Conservation (phyloP, 92 coral and sea anemone species). For the Siderastrea radians region DNA sequence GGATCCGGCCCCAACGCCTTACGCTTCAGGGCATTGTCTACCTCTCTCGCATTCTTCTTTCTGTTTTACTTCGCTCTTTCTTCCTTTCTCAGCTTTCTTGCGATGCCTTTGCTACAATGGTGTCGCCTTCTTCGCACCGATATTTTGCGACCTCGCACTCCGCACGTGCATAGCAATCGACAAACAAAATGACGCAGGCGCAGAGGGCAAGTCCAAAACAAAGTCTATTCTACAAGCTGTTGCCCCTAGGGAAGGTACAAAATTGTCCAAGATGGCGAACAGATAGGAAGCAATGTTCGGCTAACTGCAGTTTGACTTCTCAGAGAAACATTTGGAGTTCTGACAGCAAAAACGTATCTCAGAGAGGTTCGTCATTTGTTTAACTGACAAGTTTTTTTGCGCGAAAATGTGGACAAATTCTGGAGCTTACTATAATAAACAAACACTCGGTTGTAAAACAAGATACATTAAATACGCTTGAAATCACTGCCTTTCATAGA, state of each 20-base stretch:
- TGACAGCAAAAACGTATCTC: neutral
- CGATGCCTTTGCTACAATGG: neutral
- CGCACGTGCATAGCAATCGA: neutral
- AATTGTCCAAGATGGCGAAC: conserved; percentile 8
- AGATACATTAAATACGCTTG: neutral
- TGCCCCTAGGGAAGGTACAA: neutral
- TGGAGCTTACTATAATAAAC: neutral
- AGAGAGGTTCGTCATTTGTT: neutral
- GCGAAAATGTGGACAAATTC: neutral
- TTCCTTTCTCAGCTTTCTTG: neutral
- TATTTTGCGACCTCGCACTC: neutral
- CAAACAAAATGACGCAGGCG: neutral
- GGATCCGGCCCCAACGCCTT: conserved; percentile 40
- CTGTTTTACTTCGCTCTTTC: neutral
- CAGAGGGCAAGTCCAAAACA: conserved; percentile 3
- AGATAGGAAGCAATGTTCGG: neutral
- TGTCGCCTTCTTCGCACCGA: neutral
- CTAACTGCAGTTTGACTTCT: neutral
- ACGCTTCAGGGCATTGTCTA: conserved; percentile 33
- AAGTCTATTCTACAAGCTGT: neutral
- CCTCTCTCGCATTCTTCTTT: conserved; percentile 30
- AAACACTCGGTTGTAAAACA: conserved; percentile 1
- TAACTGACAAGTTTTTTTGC: too few relatives aligned
- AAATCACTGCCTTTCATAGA: neutral
- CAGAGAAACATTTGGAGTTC: neutral